phyloP scores from a whole-genome alignment of 2,888 invertebrate genomes.

The Hypomecis atomaria region DNA sequence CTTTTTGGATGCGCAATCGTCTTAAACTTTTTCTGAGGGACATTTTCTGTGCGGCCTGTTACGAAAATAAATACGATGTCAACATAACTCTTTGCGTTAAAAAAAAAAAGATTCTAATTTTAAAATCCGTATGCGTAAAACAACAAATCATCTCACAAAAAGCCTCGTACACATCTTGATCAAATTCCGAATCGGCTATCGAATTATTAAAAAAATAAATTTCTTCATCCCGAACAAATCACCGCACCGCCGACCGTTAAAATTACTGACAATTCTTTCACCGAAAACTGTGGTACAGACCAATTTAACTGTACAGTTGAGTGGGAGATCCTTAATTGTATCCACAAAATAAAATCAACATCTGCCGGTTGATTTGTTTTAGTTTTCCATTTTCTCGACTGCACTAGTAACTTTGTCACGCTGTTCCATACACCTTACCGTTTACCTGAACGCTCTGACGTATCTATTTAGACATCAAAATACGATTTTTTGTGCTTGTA shows the following conservation, averaged over 20 bases:
- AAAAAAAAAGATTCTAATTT: conserved; percentile 4
- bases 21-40: conserved; percentile 27
- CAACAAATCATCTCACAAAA: conserved; percentile 44
- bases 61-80: not conserved
- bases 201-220: conserved; percentile 63
- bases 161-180: conserved; percentile 65
- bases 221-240: conserved; percentile 62
- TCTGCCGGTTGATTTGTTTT: not conserved
- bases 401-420: not conserved
- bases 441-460: conserved; percentile 72
- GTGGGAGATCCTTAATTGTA: not conserved
- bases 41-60: not conserved
- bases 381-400: not conserved
- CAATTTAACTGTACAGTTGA: not conserved
- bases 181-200: conserved; percentile 68
- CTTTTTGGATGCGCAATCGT: conserved; percentile 43
- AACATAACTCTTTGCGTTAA: not conserved
- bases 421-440: conserved; percentile 40
- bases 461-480: conserved; percentile 84
- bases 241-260: conserved; percentile 63
- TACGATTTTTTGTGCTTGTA: conserved; percentile 73
- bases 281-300: conserved; percentile 53
- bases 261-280: conserved; percentile 81
- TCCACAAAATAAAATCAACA: not conserved
- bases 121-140: conserved; percentile 25